Conservation (phyloP, 2,113 vertebrate genomes). For the Fukomys damarensis region DNA sequence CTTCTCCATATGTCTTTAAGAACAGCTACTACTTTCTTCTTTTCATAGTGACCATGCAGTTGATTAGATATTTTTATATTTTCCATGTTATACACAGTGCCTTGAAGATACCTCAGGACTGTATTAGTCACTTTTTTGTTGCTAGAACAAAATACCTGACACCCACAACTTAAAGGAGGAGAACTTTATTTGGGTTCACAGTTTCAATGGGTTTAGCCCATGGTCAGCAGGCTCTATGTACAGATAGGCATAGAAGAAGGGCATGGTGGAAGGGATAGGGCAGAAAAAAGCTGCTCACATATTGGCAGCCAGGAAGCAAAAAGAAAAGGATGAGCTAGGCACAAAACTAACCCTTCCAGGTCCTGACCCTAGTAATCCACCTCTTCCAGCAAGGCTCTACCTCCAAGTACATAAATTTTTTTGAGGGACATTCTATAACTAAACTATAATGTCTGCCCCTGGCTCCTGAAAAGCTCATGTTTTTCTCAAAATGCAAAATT, state of each 20-base stretch:
- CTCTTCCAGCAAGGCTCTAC: background rate
- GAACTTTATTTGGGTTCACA: background rate
- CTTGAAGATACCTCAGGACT: slow-evolving; percentile 9
- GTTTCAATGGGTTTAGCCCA: background rate
- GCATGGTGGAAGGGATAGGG: background rate
- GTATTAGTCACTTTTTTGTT: background rate
- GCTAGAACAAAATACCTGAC: background rate
- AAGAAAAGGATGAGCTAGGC: background rate
- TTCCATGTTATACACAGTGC: slow-evolving; percentile 17
- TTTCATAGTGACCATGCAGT: slow-evolving; percentile 29
- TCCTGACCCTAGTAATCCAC: background rate
- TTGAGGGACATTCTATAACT: background rate
- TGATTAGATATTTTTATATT: slow-evolving; percentile 55
- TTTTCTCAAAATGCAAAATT: background rate
- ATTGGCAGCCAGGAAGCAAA: background rate
- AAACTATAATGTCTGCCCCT: background rate
- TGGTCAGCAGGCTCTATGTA: background rate
- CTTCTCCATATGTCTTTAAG: slow-evolving; percentile 27
- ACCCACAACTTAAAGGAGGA: background rate
- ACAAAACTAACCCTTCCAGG: background rate
- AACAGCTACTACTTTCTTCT: slow-evolving; percentile 2
- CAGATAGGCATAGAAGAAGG: background rate
- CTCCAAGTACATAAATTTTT: background rate
- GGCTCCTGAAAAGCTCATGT: background rate
- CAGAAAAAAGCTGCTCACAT: background rate